Evolutionary conservation across 2,888 invertebrate species (phyloP), one percentile per base, ranked within the genome.

Genomic region (Pachydiplax longipennis): DNA sequence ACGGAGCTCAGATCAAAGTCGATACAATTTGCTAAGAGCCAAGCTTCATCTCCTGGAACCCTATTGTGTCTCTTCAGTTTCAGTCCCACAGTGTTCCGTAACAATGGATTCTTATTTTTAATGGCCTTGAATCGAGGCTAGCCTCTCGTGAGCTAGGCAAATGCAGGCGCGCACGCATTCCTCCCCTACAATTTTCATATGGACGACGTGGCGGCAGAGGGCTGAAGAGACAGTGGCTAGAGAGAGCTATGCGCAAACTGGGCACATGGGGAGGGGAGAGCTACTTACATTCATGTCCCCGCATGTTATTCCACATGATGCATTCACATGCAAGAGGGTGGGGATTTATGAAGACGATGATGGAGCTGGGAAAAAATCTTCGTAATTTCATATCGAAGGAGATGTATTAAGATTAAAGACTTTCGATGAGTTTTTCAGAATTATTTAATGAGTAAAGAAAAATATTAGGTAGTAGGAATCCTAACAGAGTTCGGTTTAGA

Each of bases 91-190:
- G 25, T 73, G 73, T 22, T 73, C 73, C 73, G 73, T 73, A 73
- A 73, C 73, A 73, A 73, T 73, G 73, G 73, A 73, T 73, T 73
- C 73, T 73, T 73, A 73, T 73, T 73, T 73, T 73, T 73, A 73
- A 73, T 87, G 87, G 61, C 87, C 87, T 87, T 87, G 87, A 87
- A 40, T 48, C 35, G 61, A 35, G 61, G 37, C 87, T 87, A 87
- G 53, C 65, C 87, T 65, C 87, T 37, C 61, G 73, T 83, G 40
- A 31, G 83, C 87, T 65, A 87, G 87, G 65, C 61, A 87, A 87
- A 65, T 25, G 82, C 44, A 18, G 37, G 81, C 53, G 35, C 65
- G 61, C 61, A 87, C 37, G 31, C 73, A 73, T 73, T 73, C 73
- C 58, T 31, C 83, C 35, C 53, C 58, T 87, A 61, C 65, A 87